Evolutionary conservation across 2,113 vertebrate genomes (phyloP).

Genomic region (Hyla sarda): DNA sequence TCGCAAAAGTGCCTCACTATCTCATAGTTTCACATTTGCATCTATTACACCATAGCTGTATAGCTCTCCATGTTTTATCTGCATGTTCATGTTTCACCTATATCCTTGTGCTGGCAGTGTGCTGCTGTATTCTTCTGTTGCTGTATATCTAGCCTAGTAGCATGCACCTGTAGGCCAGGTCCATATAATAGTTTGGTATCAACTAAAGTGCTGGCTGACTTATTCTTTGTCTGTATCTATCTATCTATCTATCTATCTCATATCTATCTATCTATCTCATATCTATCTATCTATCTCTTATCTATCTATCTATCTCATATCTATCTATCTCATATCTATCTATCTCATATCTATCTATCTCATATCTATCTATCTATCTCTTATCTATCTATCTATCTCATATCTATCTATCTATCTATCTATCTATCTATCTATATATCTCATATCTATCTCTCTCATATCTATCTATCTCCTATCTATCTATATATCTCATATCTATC

Average conservation of each 20-base stretch:
- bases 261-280: not conserved
- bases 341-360: not conserved
- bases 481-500: not conserved
- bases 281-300: not conserved
- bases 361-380: not conserved
- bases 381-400: not conserved
- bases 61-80: no score
- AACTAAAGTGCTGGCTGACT: no score
- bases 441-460: not conserved
- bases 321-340: not conserved
- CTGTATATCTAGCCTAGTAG: no score
- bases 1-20: no score
- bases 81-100: no score
- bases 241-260: not conserved
- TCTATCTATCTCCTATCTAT: not conserved
- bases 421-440: not conserved
- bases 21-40: no score
- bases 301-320: not conserved
- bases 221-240: no score
- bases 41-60: no score
- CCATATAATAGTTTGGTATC: no score
- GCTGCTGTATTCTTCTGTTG: no score
- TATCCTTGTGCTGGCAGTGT: no score
- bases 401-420: not conserved
- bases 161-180: no score